A percentile compares a stretch with the other conserved stretches of the same genome.
Conservation (phyloP, 1,140 invertebrate genomes). For the Trialeurodes vaporariorum region DNA sequence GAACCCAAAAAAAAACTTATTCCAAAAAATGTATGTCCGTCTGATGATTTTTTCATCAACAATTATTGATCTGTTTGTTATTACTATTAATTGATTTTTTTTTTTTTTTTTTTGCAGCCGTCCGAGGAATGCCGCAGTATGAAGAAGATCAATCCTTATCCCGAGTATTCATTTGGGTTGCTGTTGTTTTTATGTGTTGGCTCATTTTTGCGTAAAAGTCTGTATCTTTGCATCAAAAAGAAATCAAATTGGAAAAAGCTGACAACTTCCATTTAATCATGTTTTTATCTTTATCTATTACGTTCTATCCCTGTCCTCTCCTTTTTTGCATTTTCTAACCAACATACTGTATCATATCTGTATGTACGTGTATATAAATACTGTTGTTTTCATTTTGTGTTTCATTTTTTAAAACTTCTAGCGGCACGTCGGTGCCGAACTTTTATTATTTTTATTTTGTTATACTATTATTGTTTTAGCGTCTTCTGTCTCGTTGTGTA, state of each 20-base stretch:
- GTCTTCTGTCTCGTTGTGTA: neutral
- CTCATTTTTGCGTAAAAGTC: slow-evolving; percentile 70
- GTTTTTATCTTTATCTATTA: neutral
- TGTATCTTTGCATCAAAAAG: too few relatives aligned
- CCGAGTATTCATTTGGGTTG: slow-evolving; percentile 86
- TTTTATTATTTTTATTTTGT: neutral
- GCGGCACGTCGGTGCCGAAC: neutral
- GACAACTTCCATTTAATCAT: neutral
- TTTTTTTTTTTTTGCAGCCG: slow-evolving; percentile 43
- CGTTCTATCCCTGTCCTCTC: too few relatives aligned
- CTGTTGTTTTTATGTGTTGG: slow-evolving; percentile 83
- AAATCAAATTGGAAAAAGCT: neutral
- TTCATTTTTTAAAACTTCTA: neutral
- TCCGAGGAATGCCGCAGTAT: slow-evolving; percentile 70
- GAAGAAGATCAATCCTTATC: slow-evolving; percentile 87
- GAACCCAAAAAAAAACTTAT: too few relatives aligned
- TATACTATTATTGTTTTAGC: neutral
- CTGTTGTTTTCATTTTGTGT: neutral
- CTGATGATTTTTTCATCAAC: too few relatives aligned
- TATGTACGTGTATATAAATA: neutral
- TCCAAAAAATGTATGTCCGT: too few relatives aligned
- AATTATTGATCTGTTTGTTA: too few relatives aligned
- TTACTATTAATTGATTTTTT: slow-evolving; percentile 9
- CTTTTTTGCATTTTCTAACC: neutral
- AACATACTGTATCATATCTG: neutral